These are phyloP conservation scores for Planococcus citri DNA, from an alignment of 1,140 invertebrate genomes.

Conservation along the genomic window DNA sequence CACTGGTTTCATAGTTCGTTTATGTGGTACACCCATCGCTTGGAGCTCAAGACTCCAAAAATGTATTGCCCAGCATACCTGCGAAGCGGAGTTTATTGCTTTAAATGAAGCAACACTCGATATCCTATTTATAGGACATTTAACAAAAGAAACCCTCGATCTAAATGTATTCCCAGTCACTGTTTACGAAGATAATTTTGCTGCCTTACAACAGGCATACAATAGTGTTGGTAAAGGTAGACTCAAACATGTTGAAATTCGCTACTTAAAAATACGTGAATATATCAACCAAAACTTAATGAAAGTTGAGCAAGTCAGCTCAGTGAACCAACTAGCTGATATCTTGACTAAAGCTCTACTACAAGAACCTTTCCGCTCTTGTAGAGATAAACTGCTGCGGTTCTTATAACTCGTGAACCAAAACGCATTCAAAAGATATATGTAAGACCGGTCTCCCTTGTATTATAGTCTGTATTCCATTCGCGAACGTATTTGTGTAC, in stretches of 20 bases:
- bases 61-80: not conserved
- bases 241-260: conserved; percentile 17
- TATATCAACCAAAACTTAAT: not conserved
- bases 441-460: too few species aligned
- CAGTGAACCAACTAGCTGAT: not conserved
- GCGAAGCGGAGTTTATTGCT: conserved; percentile 16
- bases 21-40: not conserved
- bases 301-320: not conserved
- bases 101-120: not conserved
- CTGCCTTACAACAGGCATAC: not conserved
- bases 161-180: not conserved
- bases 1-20: conserved; percentile 2
- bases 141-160: not conserved
- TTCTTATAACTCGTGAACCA: not conserved
- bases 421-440: not conserved
- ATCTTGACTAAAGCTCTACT: conserved; percentile 7
- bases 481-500: too few species aligned
- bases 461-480: too few species aligned
- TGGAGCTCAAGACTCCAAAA: conserved; percentile 8
- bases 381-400: not conserved
- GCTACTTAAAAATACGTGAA: not conserved
- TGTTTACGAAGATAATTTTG: conserved; percentile 16
- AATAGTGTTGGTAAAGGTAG: not conserved
- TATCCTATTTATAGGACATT: not conserved
- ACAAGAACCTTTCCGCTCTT: not conserved